These are phyloP conservation scores for Phyllostomus discolor DNA, from an alignment of 2,113 vertebrate genomes.

Conservation along the genomic window DNA sequence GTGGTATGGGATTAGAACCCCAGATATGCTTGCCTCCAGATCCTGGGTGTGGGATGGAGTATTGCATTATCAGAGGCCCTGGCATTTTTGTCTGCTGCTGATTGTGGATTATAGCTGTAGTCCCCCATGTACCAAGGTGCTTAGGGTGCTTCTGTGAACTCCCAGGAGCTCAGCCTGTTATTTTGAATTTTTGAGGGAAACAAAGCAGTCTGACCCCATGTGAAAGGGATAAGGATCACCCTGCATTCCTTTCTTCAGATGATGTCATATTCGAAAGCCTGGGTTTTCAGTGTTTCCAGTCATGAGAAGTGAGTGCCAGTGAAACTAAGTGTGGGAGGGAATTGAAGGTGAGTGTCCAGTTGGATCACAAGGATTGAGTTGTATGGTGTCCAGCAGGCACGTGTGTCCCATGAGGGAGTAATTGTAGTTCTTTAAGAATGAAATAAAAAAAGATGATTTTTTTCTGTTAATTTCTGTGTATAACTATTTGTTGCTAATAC, in stretches of 20 bases:
- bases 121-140: neutral
- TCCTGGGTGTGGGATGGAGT: neutral
- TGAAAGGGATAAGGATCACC: neutral
- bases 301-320: neutral
- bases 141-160: neutral
- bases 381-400: neutral
- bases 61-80: neutral
- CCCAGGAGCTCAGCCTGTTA: neutral
- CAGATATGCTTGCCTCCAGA: neutral
- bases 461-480: neutral
- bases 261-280: neutral
- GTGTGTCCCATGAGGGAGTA: neutral
- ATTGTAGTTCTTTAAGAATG: neutral
- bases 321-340: neutral
- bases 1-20: neutral
- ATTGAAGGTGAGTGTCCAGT: neutral
- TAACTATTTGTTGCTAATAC: neutral
- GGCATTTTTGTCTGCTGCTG: neutral
- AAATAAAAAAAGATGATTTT: neutral
- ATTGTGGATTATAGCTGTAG: neutral
- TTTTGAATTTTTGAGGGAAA: neutral
- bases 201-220: neutral
- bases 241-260: neutral
- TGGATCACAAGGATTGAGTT: neutral
- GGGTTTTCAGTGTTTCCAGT: neutral